A percentile compares a stretch with the other conserved stretches of the same genome.
phyloP scores from a whole-genome alignment of 2,113 vertebrate species.

The Marcusenius ussheri region DNA sequence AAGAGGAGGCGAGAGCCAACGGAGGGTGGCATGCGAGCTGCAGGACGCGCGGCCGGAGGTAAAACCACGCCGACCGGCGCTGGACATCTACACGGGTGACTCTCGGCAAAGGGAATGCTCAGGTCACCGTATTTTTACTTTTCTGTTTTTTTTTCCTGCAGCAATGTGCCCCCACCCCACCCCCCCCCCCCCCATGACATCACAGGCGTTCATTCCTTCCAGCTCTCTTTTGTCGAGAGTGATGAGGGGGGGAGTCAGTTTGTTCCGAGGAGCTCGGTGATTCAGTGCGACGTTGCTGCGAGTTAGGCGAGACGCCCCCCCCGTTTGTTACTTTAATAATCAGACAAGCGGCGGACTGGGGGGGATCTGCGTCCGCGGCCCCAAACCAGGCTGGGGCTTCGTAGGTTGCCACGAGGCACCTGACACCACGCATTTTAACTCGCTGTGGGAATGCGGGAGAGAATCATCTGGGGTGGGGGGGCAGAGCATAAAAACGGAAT shows the following conservation, averaged over 20 bases:
- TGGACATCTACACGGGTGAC: background rate
- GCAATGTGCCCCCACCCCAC: conserved; percentile 25
- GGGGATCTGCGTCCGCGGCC: conserved; percentile 45
- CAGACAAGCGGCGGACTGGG: conserved; percentile 46
- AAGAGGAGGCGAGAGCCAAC: background rate
- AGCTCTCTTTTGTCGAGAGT: conserved; percentile 71
- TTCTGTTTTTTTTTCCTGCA: conserved; percentile 20
- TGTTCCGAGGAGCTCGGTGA: conserved; percentile 68
- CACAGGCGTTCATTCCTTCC: conserved; percentile 55
- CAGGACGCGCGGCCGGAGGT: background rate
- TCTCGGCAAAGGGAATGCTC: conserved; percentile 13
- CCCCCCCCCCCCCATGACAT: conserved; percentile 45
- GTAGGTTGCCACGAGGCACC: conserved; percentile 67
- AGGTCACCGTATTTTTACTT: conserved; percentile 13
- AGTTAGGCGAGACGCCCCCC: conserved; percentile 47
- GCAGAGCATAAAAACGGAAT: background rate
- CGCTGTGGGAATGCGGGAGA: conserved; percentile 34
- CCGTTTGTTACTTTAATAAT: conserved; percentile 64
- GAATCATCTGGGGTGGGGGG: background rate
- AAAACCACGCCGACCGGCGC: background rate
- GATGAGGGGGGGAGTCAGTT: conserved; percentile 69
- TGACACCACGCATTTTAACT: conserved; percentile 65
- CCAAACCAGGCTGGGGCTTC: conserved; percentile 56
- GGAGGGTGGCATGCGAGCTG: background rate
- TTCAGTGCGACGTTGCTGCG: conserved; percentile 68